Evolutionary conservation across 2,797 vertebrate genomes (phyloP), one percentile per base, ranked within the genome.

Genomic region (Sebastes nivosus): DNA sequence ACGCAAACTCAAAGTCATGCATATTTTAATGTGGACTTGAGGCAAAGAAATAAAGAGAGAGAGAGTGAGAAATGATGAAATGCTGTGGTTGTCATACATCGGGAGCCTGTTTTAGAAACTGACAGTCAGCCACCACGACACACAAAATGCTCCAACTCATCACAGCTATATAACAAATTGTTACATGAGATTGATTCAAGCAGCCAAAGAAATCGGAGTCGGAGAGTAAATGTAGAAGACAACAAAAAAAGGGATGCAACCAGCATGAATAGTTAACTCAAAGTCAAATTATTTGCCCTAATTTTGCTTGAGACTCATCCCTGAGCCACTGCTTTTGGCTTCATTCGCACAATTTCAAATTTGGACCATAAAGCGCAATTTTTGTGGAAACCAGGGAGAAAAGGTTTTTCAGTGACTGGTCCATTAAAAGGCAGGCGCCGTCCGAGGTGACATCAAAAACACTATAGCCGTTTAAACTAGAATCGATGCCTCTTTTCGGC

Each of bases 1-100:
- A 82, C 75, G 75, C 85, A 89, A 85, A 91, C 75, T 90, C 75
- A 78, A 60, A 82, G 70, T 86, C 83, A 75, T 89, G 85, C 86
- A 91, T 87, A 89, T 92, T 91, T 92, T 78, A 88, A 88, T 76
- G 75, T 67, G 68, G 66, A 86, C 82, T 79, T 36, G 54, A 86
- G 79, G 83, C 77, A 10, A 77, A 75, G 59, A 80, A 79, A 82
- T 74, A 67, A 46, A 69, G 79, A 70, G 73, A 66, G 58, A 9
- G 52, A 54, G 24, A 46, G 42, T 18, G 63, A 82, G 82, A 61
- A 24, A 80, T 76, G 59, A 86, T 79, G 66, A 79, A 85, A 84
- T 79, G 79, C 52, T 36, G 58, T 52, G 79, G 72, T 77, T 78
- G 86, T 82, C 76, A 79, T 86, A 76, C 38, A 57, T 81, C 11